Conservation (phyloP, 2,888 invertebrate genomes). For the Lycocerus yunnanus region DNA sequence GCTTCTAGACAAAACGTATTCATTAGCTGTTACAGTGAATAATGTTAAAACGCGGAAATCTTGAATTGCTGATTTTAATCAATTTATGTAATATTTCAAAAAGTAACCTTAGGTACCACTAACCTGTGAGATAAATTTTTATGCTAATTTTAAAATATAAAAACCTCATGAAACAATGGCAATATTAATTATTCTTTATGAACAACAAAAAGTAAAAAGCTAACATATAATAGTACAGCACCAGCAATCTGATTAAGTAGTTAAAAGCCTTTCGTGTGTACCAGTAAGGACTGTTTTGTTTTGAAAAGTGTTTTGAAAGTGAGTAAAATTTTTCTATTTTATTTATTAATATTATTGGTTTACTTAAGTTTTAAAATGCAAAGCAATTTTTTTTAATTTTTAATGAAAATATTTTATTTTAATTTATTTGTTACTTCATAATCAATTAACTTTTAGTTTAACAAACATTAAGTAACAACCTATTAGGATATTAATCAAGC, state of each 20-base stretch:
- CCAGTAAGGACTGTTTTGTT: background rate
- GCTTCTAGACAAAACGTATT: background rate
- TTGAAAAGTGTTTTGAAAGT: background rate
- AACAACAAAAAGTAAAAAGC: background rate
- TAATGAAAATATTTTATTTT: too few relatives aligned
- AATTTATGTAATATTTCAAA: background rate
- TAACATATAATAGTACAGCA: background rate
- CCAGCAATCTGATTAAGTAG: background rate
- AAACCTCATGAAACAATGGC: background rate
- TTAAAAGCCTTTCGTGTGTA: background rate
- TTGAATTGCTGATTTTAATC: background rate
- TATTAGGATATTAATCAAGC: too few relatives aligned
- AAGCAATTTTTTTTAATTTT: too few relatives aligned
- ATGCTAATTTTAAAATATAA: background rate
- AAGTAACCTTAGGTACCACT: background rate
- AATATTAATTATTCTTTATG: background rate
- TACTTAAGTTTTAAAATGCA: background rate
- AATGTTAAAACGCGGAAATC: background rate
- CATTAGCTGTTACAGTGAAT: background rate
- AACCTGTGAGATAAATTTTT: background rate
- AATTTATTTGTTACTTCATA: background rate
- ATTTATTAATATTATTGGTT: background rate
- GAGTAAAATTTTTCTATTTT: background rate
- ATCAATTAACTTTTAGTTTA: too few relatives aligned
- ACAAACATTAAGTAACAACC: too few relatives aligned